Percentiles rank a stretch among this genome's conserved stretches.
These are phyloP conservation scores for Liodrosophila aerea DNA, from an alignment of 2,888 invertebrate genomes.

Conservation along the genomic window DNA sequence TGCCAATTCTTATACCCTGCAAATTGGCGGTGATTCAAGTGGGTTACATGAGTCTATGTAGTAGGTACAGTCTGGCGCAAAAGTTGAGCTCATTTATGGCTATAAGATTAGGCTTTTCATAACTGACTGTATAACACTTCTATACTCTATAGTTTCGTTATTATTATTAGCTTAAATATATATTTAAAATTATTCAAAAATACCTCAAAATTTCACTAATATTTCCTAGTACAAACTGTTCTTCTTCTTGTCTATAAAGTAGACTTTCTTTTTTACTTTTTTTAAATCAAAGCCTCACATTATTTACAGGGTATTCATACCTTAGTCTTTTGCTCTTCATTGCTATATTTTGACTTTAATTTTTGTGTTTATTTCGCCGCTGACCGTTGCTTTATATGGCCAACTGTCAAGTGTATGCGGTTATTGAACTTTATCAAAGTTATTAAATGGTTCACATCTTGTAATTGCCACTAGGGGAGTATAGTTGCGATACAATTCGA, in stretches of 20 bases:
- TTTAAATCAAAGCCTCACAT: too few relatives aligned
- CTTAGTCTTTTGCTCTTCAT: not conserved
- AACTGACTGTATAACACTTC: too few relatives aligned
- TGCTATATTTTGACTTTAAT: constrained; percentile 5
- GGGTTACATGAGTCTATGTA: not conserved
- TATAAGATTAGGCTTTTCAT: too few relatives aligned
- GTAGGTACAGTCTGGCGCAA: not conserved
- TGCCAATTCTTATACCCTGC: constrained; percentile 38
- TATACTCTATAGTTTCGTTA: too few relatives aligned
- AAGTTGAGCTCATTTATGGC: not conserved
- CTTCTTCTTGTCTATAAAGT: too few relatives aligned
- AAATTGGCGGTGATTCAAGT: not conserved
- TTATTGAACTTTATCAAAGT: constrained; percentile 64
- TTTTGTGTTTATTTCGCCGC: constrained; percentile 13
- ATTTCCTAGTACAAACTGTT: too few relatives aligned
- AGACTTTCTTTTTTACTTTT: too few relatives aligned
- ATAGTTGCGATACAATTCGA: constrained; percentile 10
- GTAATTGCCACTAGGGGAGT: constrained; percentile 49
- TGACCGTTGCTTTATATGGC: constrained; percentile 51
- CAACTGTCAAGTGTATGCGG: constrained; percentile 51
- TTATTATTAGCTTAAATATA: too few relatives aligned
- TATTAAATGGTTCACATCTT: constrained; percentile 54
- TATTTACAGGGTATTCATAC: constrained; percentile 7
- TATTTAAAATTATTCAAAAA: too few relatives aligned
- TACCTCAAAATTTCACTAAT: too few relatives aligned